Base-by-base conservation (phyloP, 2,797 vertebrate species). In the Momotus momota region DNA sequence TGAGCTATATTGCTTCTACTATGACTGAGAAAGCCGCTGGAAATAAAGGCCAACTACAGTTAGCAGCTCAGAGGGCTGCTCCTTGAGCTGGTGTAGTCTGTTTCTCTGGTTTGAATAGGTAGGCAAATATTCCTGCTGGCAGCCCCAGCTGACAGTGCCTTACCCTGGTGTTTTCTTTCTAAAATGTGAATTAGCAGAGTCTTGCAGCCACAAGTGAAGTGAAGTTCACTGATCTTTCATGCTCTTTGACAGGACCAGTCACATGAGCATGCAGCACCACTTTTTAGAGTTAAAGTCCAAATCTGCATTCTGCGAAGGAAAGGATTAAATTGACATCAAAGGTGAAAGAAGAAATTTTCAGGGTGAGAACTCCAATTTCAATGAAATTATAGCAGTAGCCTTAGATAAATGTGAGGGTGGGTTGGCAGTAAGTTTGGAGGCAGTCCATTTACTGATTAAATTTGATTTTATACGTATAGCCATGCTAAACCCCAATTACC, bases 391-490 rank as follows among this genome's bases (percentile, higher is more conserved):
- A 93, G 88, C 90, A 89, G 93, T 86, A 97, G 96, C 92, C 86
- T 88, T 96, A 95, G 96, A 96, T 94, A 94, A 97, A 97, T 97
- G 78, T 90, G 90, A 96, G 54, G 54, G 94, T 82, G 65, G 46
- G 81, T 94, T 97, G 92, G 96, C 96, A 97, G 95, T 97, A 88
- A 97, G 97, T 97, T 97, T 88, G 89, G 92, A 97, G 91, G 89
- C 96, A 97, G 94, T 86, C 85, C 93, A 96, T 97, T 97, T 97
- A 88, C 97, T 91, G 87, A 98, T 98, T 98, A 97, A 94, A 97
- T 97, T 95, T 92, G 73, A 97, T 97, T 97, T 97, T 97, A 94
- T 94, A 94, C 55, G 2, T 96, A 92, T 94, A 97, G 97, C 60
- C 67, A 81, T 31, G 82, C 88, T 87, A 92, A 96, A 66, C 60